These are phyloP conservation scores for Theristicus caerulescens DNA, from an alignment of 2,113 vertebrate genomes.

Conservation along the genomic window DNA sequence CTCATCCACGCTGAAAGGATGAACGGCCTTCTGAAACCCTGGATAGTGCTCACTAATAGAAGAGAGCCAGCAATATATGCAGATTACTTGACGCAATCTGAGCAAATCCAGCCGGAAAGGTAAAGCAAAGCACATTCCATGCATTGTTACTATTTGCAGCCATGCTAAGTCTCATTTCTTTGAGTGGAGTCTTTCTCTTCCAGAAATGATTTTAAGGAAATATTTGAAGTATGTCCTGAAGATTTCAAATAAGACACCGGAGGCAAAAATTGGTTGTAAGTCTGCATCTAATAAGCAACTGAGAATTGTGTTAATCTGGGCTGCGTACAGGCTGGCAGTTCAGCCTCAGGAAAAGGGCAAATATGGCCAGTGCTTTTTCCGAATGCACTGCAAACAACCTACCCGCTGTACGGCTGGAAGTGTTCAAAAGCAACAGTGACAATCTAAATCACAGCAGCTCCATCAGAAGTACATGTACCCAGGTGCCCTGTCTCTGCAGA, in stretches of 20 bases:
- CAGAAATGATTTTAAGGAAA: background rate
- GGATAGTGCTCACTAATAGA: background rate
- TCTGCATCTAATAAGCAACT: background rate
- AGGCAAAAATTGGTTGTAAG: background rate
- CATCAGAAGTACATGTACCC: background rate
- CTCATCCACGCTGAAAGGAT: background rate
- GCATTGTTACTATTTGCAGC: background rate
- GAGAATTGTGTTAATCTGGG: background rate
- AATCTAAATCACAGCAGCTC: background rate
- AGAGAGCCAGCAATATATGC: background rate
- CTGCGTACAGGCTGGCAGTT: background rate
- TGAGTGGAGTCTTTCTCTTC: background rate
- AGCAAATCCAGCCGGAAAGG: background rate
- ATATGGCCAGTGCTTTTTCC: background rate
- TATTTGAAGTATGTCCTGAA: background rate
- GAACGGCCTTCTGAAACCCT: background rate
- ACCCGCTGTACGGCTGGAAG: fast-evolving
- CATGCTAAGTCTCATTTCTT: background rate
- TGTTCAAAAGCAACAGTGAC: background rate
- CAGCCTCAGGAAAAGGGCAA: background rate
- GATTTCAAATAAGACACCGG: background rate
- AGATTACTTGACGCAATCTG: background rate
- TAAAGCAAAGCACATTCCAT: background rate
- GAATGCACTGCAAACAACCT: fast-evolving
- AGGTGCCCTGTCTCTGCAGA: background rate